Conservation (phyloP, 2,797 vertebrate species). For the Cichlasoma orientale region DNA sequence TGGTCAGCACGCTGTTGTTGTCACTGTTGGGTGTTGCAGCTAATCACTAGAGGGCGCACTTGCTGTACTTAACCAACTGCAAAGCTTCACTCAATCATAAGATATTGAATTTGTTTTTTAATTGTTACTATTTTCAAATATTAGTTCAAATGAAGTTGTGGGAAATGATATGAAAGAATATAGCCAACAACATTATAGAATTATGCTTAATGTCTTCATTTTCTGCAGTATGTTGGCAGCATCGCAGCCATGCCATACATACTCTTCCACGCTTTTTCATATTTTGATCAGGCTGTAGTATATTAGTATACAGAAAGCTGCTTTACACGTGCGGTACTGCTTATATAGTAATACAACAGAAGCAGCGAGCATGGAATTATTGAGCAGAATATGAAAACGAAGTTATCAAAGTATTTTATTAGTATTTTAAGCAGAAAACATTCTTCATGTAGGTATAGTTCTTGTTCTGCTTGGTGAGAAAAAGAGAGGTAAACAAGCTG, state of each 20-base stretch:
- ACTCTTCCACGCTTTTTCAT: not conserved
- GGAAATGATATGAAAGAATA: not conserved
- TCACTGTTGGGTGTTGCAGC: not conserved
- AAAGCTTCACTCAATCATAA: not conserved
- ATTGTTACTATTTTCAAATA: not conserved
- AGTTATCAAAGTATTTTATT: not conserved
- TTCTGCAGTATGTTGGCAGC: not conserved
- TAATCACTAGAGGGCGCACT: not conserved
- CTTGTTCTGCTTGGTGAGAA: not conserved
- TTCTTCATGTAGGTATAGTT: not conserved
- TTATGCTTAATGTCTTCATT: not conserved
- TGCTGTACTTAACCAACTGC: not conserved
- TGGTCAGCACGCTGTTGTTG: not conserved
- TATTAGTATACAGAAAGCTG: not conserved
- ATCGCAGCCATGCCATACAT: not conserved
- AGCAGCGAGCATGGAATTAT: not conserved
- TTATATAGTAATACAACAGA: not conserved
- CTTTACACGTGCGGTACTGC: not conserved
- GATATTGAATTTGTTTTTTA: not conserved
- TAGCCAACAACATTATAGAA: not conserved
- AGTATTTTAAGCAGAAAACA: not conserved
- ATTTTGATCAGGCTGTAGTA: not conserved
- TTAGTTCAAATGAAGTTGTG: not conserved
- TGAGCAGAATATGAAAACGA: not conserved
- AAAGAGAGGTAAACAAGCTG: not conserved